These are phyloP conservation scores for Sparidentex hasta DNA, from an alignment of 2,797 vertebrate species.

Conservation along the genomic window DNA sequence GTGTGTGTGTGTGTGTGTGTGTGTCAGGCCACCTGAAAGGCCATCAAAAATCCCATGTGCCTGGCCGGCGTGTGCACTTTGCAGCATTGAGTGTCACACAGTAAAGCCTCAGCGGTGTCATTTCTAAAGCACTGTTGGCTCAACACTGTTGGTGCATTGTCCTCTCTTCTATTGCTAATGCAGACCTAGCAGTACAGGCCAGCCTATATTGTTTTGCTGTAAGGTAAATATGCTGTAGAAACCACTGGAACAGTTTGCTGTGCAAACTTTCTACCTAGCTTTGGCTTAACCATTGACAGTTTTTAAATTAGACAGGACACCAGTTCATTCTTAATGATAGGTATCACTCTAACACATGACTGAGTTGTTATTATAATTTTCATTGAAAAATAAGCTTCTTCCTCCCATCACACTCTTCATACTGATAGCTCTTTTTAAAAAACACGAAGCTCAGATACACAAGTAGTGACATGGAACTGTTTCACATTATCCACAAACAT, in stretches of 20 bases:
- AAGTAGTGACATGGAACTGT: not conserved
- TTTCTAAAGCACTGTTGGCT: constrained; percentile 78
- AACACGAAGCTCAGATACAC: fast-evolving
- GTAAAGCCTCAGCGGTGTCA: constrained; percentile 63
- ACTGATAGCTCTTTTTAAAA: not conserved
- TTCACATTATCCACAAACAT: not conserved
- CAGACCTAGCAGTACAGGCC: constrained; percentile 79
- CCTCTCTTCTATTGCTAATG: constrained; percentile 78
- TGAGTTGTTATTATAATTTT: not conserved
- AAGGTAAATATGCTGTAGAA: constrained; percentile 76
- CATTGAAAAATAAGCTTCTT: not conserved
- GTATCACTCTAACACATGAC: not conserved
- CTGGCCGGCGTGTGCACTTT: constrained; percentile 37
- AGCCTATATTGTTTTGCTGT: constrained; percentile 75
- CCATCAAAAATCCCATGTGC: constrained; percentile 14
- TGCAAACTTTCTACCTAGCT: constrained; percentile 13
- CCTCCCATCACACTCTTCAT: not conserved
- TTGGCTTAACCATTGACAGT: constrained; percentile 41
- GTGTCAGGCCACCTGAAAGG: constrained; percentile 25
- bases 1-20: not conserved
- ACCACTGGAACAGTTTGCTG: constrained; percentile 68
- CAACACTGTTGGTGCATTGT: constrained; percentile 79
- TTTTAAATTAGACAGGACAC: constrained; percentile 10
- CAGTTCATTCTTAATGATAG: not conserved
- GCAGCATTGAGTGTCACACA: constrained; percentile 21